A percentile compares a stretch with the other conserved stretches of the same genome.
Evolutionary conservation across 2,888 invertebrate species (phyloP).

Genomic region (Pristionchus entomophagus): DNA sequence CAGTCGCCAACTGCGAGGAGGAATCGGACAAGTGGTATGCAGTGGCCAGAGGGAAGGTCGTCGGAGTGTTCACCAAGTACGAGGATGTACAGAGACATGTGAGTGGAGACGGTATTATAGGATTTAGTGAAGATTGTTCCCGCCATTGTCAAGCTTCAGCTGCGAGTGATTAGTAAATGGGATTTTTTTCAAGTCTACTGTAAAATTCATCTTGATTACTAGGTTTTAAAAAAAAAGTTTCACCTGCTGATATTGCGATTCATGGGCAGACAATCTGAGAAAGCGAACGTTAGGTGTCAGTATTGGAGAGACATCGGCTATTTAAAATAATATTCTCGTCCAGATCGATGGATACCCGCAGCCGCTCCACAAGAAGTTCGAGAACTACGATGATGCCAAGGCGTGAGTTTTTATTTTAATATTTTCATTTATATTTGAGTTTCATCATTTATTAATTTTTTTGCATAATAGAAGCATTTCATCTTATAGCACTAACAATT

Average conservation of each 20-base stretch:
- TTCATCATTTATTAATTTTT: not conserved
- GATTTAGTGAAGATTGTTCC: no score
- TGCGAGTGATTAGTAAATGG: no score
- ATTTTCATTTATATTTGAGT: no score
- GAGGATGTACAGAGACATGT: constrained; percentile 63
- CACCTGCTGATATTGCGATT: no score
- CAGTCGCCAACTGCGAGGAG: constrained; percentile 49
- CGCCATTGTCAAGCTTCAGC: no score
- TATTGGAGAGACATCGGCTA: not conserved
- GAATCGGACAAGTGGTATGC: constrained; percentile 60
- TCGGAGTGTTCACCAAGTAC: constrained; percentile 65
- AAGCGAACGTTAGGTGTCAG: not conserved
- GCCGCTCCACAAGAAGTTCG: constrained; percentile 66
- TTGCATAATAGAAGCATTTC: no score
- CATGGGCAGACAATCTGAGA: not conserved
- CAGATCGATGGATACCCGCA: constrained; percentile 66
- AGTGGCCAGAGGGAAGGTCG: constrained; percentile 64
- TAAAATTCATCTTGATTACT: no score
- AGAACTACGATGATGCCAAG: constrained; percentile 60
- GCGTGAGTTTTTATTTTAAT: constrained; percentile 30
- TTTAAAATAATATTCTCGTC: constrained; percentile 18
- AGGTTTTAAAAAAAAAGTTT: no score
- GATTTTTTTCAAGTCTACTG: no score
- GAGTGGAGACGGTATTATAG: constrained; percentile 42
- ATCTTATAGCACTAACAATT: no score